phyloP scores from a whole-genome alignment of 2,113 vertebrate species.

The Megaceryle maxima region DNA sequence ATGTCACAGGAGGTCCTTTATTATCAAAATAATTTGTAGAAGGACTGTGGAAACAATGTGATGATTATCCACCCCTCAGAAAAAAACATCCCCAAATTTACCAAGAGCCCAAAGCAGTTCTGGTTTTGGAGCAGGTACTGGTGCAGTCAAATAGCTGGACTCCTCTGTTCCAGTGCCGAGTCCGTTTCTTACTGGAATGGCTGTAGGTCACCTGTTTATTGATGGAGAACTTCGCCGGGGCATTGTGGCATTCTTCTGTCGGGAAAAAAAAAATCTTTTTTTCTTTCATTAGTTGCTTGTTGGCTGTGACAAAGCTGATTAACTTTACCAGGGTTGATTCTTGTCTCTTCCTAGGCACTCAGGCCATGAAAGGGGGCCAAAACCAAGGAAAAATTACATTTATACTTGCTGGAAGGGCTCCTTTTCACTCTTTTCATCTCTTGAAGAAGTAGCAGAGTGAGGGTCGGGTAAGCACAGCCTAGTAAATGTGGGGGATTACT shows the following conservation, averaged over 20 bases:
- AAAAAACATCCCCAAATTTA: background rate
- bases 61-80: background rate
- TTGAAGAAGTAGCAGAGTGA: background rate
- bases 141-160: rapidly evolving
- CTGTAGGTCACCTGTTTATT: background rate
- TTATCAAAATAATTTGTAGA: slow-evolving; percentile 27
- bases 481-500: background rate
- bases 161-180: background rate
- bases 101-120: background rate
- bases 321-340: background rate
- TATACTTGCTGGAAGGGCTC: background rate
- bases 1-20: slow-evolving; percentile 38
- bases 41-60: background rate
- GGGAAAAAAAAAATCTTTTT: background rate
- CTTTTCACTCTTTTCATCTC: background rate
- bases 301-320: background rate
- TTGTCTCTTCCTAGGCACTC: background rate
- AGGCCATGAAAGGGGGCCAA: background rate
- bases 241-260: rapidly evolving
- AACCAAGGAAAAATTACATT: background rate
- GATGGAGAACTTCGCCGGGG: background rate
- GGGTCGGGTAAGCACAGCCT: background rate
- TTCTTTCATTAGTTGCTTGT: background rate
- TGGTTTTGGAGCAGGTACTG: background rate
- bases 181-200: background rate